Evolutionary conservation across 2,797 vertebrate genomes (phyloP).

Genomic region (Champsocephalus gunnari): DNA sequence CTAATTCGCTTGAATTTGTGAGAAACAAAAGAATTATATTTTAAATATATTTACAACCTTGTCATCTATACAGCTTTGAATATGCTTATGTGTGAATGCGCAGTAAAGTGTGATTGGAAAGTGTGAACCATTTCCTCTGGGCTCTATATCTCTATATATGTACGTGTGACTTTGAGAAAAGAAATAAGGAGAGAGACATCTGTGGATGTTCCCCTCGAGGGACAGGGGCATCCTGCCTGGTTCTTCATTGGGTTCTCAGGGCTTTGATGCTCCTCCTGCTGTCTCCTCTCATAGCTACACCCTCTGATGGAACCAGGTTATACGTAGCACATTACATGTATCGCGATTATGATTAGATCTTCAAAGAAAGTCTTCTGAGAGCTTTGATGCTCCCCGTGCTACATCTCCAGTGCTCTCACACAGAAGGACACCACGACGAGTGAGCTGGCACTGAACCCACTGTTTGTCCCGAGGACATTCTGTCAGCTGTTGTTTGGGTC

Average conservation of each 20-base stretch:
- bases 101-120: not conserved
- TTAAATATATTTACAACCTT: no score
- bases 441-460: conserved; percentile 24
- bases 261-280: conserved; percentile 46
- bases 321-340: conserved; percentile 16
- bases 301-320: conserved; percentile 21
- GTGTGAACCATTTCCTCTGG: not conserved
- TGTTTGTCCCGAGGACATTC: conserved; percentile 39
- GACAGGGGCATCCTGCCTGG: not conserved
- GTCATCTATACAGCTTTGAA: no score
- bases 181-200: conserved; percentile 28
- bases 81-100: not conserved
- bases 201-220: conserved; percentile 13
- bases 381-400: conserved; percentile 27
- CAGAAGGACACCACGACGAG: conserved; percentile 14
- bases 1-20: not conserved
- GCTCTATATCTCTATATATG: not conserved
- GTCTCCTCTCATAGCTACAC: conserved; percentile 31
- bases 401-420: not conserved
- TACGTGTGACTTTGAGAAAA: not conserved
- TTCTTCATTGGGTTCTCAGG: conserved; percentile 27
- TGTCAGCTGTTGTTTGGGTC: conserved; percentile 67
- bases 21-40: not conserved
- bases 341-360: conserved; percentile 18
- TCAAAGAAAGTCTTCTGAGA: conserved; percentile 26